Evolutionary conservation across 2,888 invertebrate species (phyloP).

Genomic region (Netelia melanura): DNA sequence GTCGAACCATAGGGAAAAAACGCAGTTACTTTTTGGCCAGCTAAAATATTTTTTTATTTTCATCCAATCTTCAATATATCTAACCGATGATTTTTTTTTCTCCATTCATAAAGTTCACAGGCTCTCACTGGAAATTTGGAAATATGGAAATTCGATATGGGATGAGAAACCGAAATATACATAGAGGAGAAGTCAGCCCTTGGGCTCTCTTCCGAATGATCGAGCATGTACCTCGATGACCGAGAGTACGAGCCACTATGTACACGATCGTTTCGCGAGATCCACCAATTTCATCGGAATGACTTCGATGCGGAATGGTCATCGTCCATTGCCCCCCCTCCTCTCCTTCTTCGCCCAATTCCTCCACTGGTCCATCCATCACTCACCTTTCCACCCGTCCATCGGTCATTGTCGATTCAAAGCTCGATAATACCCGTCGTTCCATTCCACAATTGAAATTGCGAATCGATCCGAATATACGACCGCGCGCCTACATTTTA

Average conservation of each 20-base stretch:
- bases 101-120: not conserved
- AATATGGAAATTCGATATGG: conserved; percentile 48
- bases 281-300: conserved; percentile 53
- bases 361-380: conserved; percentile 5
- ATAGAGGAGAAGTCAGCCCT: conserved; percentile 32
- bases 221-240: conserved; percentile 31
- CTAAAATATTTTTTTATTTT: too few species aligned
- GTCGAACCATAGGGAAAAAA: too few species aligned
- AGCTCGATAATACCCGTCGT: conserved; percentile 44
- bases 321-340: conserved; percentile 20
- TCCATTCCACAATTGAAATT: conserved; percentile 32
- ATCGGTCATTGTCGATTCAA: conserved; percentile 39
- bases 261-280: conserved; percentile 38
- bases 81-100: not conserved
- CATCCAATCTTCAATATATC: not conserved
- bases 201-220: conserved; percentile 59
- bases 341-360: not conserved
- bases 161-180: not conserved
- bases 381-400: not conserved
- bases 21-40: too few species aligned
- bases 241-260: conserved; percentile 27
- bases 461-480: conserved; percentile 45
- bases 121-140: conserved; percentile 14
- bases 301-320: conserved; percentile 42
- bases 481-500: not conserved